Conservation (phyloP, 2,888 invertebrate genomes). For the Dicyrtomina minuta region DNA sequence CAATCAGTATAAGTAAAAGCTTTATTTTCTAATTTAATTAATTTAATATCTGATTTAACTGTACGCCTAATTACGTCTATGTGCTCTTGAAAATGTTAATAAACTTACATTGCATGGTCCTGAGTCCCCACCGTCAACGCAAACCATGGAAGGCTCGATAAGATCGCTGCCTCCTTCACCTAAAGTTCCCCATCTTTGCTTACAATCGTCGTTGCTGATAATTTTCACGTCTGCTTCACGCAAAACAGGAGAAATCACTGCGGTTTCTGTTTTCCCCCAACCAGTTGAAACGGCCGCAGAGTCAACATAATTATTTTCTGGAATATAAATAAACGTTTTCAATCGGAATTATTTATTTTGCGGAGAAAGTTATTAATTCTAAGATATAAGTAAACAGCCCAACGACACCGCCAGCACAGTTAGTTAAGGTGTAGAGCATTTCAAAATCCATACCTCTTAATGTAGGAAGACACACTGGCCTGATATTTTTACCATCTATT, state of each 20-base stretch:
- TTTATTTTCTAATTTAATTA: neutral
- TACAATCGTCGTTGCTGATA: slow-evolving; percentile 39
- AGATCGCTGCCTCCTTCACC: slow-evolving; percentile 39
- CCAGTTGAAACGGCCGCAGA: slow-evolving; percentile 42
- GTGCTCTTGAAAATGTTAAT: neutral
- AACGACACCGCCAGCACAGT: too few species aligned
- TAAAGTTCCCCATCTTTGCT: slow-evolving; percentile 35
- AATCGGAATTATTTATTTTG: neutral
- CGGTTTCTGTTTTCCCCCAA: slow-evolving; percentile 50
- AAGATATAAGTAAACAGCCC: neutral
- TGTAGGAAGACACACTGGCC: slow-evolving; percentile 49
- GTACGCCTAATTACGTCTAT: neutral
- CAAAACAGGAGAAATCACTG: slow-evolving; percentile 47
- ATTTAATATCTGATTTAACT: neutral
- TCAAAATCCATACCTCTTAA: too few species aligned
- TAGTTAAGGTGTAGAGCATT: too few species aligned
- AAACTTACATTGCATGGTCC: slow-evolving; percentile 48
- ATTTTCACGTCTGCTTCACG: slow-evolving; percentile 41
- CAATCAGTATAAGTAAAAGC: slow-evolving; percentile 1
- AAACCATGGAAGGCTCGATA: slow-evolving; percentile 42
- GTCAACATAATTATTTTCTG: slow-evolving; percentile 41
- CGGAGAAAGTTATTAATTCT: neutral
- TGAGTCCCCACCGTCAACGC: slow-evolving; percentile 43
- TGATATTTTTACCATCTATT: slow-evolving; percentile 34
- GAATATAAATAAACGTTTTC: too few species aligned